Percentiles rank a stretch among this genome's conserved stretches.
Evolutionary conservation across 2,888 invertebrate genomes (phyloP).

Genomic region (Schizaphis graminum): DNA sequence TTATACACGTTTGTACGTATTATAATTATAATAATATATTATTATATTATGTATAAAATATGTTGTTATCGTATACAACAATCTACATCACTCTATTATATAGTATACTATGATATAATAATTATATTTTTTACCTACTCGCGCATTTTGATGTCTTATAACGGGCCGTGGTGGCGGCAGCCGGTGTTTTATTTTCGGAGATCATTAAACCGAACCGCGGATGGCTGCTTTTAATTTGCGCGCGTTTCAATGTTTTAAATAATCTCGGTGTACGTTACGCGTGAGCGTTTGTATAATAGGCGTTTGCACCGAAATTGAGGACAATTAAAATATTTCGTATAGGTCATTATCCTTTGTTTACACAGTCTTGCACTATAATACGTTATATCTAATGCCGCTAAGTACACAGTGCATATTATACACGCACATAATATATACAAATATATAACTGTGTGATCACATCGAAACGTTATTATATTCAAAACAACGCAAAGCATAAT

Average conservation of each 20-base stretch:
- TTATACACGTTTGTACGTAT: neutral
- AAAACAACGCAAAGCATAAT: neutral
- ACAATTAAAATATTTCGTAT: conserved; percentile 38
- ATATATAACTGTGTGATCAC: too few species aligned
- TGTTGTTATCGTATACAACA: neutral
- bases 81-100: neutral
- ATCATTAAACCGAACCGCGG: neutral
- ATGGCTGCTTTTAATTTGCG: neutral
- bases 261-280: conserved; percentile 10
- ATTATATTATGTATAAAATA: neutral
- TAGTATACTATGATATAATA: neutral
- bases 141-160: neutral
- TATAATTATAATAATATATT: neutral
- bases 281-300: neutral
- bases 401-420: neutral
- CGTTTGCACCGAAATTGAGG: neutral
- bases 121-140: neutral
- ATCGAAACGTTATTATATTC: neutral
- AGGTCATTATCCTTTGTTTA: conserved; percentile 28
- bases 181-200: conserved; percentile 22
- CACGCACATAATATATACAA: neutral
- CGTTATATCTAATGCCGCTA: neutral
- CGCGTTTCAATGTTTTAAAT: conserved; percentile 19
- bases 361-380: neutral
- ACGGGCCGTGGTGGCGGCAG: neutral